A percentile compares a stretch with the other conserved stretches of the same genome.
These are phyloP conservation scores for Oegoconia quadripuncta DNA, from an alignment of 2,888 invertebrate genomes.

Conservation along the genomic window DNA sequence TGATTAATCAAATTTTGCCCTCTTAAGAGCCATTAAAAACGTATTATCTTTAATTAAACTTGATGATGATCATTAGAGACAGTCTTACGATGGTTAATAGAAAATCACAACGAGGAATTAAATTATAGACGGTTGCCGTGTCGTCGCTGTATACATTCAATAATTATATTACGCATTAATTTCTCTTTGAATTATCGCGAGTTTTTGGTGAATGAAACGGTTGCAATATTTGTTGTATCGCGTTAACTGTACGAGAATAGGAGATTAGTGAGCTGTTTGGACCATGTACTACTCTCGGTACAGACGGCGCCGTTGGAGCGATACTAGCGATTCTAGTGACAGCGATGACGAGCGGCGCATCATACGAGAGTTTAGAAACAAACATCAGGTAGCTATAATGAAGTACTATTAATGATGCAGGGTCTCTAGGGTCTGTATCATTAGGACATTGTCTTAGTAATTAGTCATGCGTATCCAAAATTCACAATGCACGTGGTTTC, in stretches of 20 bases:
- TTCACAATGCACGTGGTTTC: too few species aligned
- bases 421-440: too few species aligned
- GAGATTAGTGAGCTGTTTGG: conserved; percentile 22
- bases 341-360: conserved; percentile 30
- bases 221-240: background rate
- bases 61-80: background rate
- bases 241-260: conserved; percentile 1
- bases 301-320: conserved; percentile 1
- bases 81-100: background rate
- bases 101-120: too few species aligned
- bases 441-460: background rate
- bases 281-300: conserved; percentile 15
- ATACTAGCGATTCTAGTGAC: conserved; percentile 26
- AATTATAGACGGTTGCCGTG: too few species aligned
- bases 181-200: too few species aligned
- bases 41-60: background rate
- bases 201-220: too few species aligned
- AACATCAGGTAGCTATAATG: conserved; percentile 22
- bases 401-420: too few species aligned
- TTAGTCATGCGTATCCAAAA: background rate
- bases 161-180: too few species aligned
- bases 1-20: background rate
- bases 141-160: too few species aligned
- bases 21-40: background rate
- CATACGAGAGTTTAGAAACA: conserved; percentile 23